Base-by-base conservation (phyloP, 2,797 vertebrate genomes). In the Acanthurus leucopareius region DNA sequence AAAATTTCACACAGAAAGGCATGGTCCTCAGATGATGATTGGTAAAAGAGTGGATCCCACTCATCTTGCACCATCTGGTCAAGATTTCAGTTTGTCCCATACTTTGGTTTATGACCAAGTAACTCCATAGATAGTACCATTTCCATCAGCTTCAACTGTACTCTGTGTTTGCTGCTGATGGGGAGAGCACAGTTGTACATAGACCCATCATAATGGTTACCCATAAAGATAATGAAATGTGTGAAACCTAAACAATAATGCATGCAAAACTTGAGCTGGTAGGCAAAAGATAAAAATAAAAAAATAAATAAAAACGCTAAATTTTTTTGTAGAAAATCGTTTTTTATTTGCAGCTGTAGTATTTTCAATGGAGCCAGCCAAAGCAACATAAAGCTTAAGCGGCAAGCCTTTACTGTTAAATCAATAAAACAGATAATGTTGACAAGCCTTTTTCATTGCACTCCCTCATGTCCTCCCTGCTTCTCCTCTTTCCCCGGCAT, bases 361-460 rank as follows among this genome's bases (percentile, higher is more conserved):
- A 94, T 95, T 94, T 95, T 95, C 93, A 92, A 86, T 93, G 86
- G 83, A 91, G 73, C 82, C 84, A 86, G 91, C 92, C 88, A 92
- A 91, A 93, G 93, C 91, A 92, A 94, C 92, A 94, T 94, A 95
- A 96, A 95, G 89, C 94, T 94, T 94, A 95, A 94, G 92, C 90
- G 89, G 92, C 88, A 86, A 89, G 89, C 86, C 93, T 95, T 96
- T 95, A 96, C 93, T 91, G 93, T 93, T 91, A 94, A 96, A 95
- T 96, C 95, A 96, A 95, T 96, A 95, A 93, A 95, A 94, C 91
- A 91, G 94, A 96, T 95, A 94, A 95, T 95, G 94, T 95, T 95
- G 95, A 95, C 94, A 94, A 95, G 93, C 92, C 89, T 92, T 93
- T 95, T 95, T 95, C 94, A 95, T 93, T 90, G 91, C 90, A 68